Evolutionary conservation across 2,113 vertebrate species (phyloP).

Genomic region (Rhinopomastus cyanomelas): DNA sequence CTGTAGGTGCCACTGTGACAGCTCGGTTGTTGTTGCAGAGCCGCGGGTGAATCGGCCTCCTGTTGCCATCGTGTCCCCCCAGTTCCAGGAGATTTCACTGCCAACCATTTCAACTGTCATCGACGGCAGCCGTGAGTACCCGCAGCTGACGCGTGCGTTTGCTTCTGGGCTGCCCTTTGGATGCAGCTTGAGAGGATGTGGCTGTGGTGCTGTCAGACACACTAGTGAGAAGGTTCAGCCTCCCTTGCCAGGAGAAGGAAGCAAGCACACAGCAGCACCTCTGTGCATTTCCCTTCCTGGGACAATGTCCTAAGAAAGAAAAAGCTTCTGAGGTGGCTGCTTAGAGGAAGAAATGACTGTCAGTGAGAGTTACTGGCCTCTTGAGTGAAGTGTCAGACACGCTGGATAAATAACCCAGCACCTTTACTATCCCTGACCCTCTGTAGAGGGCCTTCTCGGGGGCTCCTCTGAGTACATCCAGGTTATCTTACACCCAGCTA

Average conservation of each 20-base stretch:
- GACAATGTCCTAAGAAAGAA: neutral
- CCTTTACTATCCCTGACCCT: neutral
- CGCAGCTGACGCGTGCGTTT: neutral
- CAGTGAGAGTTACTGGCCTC: neutral
- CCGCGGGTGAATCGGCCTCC: conserved; percentile 93
- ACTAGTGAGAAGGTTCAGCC: neutral
- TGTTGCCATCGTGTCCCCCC: conserved; percentile 91
- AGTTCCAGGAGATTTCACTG: conserved; percentile 92
- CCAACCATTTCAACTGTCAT: conserved; percentile 96
- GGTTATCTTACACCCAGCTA: neutral
- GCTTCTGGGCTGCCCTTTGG: neutral
- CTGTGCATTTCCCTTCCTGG: neutral
- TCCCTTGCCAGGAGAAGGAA: neutral
- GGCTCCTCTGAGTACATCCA: neutral
- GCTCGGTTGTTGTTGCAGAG: conserved; percentile 75
- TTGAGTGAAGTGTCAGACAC: fast-evolving
- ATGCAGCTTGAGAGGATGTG: neutral
- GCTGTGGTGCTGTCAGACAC: neutral
- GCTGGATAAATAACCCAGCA: neutral
- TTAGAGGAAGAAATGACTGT: neutral
- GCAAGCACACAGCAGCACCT: neutral
- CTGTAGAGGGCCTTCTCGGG: neutral
- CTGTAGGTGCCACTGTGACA: neutral
- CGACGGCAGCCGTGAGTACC: conserved; percentile 94
- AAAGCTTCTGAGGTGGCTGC: neutral